Evolutionary conservation across 2,113 vertebrate species (phyloP).

Genomic region (Gnathonemus longibarbis): DNA sequence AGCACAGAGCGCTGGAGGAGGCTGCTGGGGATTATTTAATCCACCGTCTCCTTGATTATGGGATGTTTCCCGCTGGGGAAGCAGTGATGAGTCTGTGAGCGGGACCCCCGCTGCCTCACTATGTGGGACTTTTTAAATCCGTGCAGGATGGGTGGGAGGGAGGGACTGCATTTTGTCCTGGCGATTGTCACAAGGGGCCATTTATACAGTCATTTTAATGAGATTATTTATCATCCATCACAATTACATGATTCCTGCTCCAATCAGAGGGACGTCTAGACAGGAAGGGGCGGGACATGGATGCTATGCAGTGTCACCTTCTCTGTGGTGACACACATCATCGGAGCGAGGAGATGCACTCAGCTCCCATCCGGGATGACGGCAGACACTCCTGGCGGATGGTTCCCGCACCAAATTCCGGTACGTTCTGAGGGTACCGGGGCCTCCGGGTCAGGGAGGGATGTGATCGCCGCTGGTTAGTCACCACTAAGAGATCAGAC

Average conservation of each 20-base stretch:
- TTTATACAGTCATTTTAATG: not conserved
- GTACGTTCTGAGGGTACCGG: not conserved
- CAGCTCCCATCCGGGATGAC: not conserved
- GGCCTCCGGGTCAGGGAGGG: not conserved
- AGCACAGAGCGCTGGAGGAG: constrained; percentile 13
- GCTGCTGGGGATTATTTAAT: constrained; percentile 47
- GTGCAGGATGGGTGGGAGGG: constrained; percentile 1
- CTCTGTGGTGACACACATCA: not conserved
- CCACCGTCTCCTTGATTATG: constrained; percentile 43
- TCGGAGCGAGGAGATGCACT: not conserved
- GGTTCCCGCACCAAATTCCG: not conserved
- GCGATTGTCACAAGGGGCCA: not conserved
- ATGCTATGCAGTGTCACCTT: not conserved
- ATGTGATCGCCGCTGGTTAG: not conserved
- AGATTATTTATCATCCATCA: not conserved
- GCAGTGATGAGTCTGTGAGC: constrained; percentile 58
- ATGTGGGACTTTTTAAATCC: constrained; percentile 56
- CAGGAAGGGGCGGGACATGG: not conserved
- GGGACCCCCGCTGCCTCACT: constrained; percentile 28
- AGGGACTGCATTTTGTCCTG: not conserved
- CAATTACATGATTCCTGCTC: not conserved
- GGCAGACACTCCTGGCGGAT: not conserved
- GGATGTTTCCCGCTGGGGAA: constrained; percentile 38
- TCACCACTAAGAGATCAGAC: not conserved
- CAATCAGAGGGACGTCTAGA: not conserved